Conservation (phyloP, 2,888 invertebrate species). For the Ennomos erosarius region DNA sequence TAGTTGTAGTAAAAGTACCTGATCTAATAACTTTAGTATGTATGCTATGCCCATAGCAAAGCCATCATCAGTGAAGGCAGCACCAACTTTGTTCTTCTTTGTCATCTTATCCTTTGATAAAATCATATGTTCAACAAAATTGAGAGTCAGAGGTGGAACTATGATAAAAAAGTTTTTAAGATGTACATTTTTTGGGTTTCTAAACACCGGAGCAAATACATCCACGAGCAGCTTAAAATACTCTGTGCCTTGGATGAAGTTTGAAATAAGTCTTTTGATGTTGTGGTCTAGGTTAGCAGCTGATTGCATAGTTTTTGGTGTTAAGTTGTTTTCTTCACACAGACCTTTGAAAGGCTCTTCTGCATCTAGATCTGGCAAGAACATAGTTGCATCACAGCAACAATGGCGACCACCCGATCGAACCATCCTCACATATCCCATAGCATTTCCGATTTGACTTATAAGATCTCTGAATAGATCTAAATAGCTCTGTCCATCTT, state of each 20-base stretch:
- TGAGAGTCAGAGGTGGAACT: conserved; percentile 96
- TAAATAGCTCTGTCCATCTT: conserved; percentile 94
- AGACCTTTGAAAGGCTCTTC: conserved; percentile 86
- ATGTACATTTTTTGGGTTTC: conserved; percentile 94
- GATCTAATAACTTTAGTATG: conserved; percentile 95
- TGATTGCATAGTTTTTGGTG: conserved; percentile 86
- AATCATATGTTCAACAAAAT: conserved; percentile 97
- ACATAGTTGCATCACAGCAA: conserved; percentile 95
- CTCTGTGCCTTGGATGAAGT: conserved; percentile 95
- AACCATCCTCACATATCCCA: conserved; percentile 97
- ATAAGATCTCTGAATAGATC: conserved; percentile 97
- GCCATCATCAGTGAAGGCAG: conserved; percentile 98
- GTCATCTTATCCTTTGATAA: conserved; percentile 96
- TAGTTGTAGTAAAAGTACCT: conserved; percentile 69
- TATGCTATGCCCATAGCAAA: conserved; percentile 98
- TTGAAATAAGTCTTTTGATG: conserved; percentile 91
- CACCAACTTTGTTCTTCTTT: conserved; percentile 94
- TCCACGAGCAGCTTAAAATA: conserved; percentile 95
- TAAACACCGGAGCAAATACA: conserved; percentile 95
- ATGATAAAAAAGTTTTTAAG: conserved; percentile 96
- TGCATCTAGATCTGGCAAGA: conserved; percentile 91
- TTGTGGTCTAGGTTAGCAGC: conserved; percentile 91
- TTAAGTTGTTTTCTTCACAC: conserved; percentile 85
- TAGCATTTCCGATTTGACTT: conserved; percentile 97
- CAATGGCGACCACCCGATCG: conserved; percentile 97